Percentiles rank a stretch among this genome's conserved stretches.
Evolutionary conservation across 2,888 invertebrate species (phyloP).

Genomic region (Cephus pygmeus): DNA sequence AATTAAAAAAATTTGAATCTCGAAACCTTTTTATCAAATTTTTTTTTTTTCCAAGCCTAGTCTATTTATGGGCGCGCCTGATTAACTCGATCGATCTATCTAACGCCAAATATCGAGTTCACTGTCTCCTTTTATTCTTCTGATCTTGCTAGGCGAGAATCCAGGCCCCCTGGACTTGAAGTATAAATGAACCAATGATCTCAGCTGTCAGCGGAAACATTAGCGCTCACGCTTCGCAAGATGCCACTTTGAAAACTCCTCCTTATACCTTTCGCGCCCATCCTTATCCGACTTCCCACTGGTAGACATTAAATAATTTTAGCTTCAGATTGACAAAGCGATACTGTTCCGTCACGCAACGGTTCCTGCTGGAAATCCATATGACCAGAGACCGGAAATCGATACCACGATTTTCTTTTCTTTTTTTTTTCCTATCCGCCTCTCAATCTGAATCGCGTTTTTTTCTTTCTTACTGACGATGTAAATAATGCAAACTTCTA

Average conservation of each 20-base stretch:
- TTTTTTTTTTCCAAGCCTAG: background rate
- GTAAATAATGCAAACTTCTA: background rate
- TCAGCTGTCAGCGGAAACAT: slow-evolving; percentile 5
- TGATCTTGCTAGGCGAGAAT: background rate
- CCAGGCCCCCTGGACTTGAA: background rate
- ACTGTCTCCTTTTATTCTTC: background rate
- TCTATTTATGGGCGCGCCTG: background rate
- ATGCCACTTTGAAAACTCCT: slow-evolving; percentile 6
- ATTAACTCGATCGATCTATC: background rate
- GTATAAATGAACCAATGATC: background rate
- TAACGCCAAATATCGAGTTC: background rate
- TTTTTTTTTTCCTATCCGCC: too few relatives aligned
- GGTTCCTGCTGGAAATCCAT: background rate
- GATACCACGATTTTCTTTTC: background rate
- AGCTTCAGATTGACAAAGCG: slow-evolving; percentile 2
- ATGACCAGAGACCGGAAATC: slow-evolving; percentile 1
- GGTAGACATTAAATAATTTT: slow-evolving; percentile 8
- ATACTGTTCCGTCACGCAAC: slow-evolving; percentile 3
- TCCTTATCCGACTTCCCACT: slow-evolving; percentile 3
- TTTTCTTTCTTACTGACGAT: background rate
- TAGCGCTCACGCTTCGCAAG: slow-evolving; percentile 1
- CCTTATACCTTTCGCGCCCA: background rate
- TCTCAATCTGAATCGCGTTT: background rate
- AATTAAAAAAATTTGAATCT: background rate
- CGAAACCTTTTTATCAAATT: background rate